Evolutionary conservation across 2,113 vertebrate genomes (phyloP), one percentile per base, ranked within the genome.

Genomic region (Ceyx cyanopectus): DNA sequence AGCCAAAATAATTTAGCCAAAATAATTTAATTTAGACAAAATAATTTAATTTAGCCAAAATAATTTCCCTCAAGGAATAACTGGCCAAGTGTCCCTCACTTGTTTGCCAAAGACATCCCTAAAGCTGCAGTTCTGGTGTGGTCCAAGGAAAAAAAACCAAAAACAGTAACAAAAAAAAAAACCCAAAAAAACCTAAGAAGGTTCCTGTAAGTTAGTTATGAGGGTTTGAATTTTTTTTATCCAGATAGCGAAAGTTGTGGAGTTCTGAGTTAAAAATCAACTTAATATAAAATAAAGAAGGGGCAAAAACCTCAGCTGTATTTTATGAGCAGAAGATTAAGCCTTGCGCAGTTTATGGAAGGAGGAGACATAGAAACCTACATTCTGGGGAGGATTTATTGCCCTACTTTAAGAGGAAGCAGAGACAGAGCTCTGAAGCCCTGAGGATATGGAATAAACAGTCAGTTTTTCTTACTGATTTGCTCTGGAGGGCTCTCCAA

Each of bases 281-380:
- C 13, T 48, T 67, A 24, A 60, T 43, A 40, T 17, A 58, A 74
- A 81, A 56, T n/a, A 81, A 92, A 69, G 5, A 61, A 18, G 40
- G 58, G 17, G 2, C 50, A 83, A 92, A 90, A 84, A 8, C 22
- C 17, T 89, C 50, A 43, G 9, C 12, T 70, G 29, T 53, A 20
- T 77, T 94, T 92, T 62, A 66, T 41, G 23, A 95, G 58, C 26
- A n/a, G 46, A 57, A 81, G 16, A 66, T 34, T 62, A 91, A 91
- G 54, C 22, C 21, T 81, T 75, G 41, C 10, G 45, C 18, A 13
- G 46, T 81, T 89, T 85, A 65, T 74, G 69, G 66, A 86, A 86
- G 69, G 18, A 80, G 37, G 11, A 96, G 43, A 66, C 69, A 84
- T 46, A 84, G 68, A 91, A 78, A 70, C 27, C 27, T 81, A 62